Evolutionary conservation across 2,797 vertebrate species (phyloP).

Genomic region (Helostoma temminkii): DNA sequence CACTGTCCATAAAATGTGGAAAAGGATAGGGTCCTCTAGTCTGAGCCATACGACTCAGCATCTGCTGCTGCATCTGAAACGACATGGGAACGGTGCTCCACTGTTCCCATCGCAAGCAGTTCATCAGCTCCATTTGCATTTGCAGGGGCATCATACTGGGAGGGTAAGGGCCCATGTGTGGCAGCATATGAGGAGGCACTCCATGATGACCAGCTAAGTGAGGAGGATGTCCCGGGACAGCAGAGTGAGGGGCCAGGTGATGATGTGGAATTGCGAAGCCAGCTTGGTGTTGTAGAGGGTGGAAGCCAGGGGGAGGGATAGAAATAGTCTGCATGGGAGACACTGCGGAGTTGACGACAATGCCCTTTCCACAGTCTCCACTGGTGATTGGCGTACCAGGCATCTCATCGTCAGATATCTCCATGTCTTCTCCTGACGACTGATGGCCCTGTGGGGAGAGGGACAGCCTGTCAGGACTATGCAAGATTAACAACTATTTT

Average conservation of each 20-base stretch:
- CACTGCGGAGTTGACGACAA: constrained; percentile 90
- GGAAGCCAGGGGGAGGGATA: constrained; percentile 88
- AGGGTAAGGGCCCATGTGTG: constrained; percentile 87
- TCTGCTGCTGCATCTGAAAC: constrained; percentile 99
- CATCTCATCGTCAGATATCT: constrained; percentile 98
- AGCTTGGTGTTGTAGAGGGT: constrained; percentile 87
- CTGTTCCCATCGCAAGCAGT: constrained; percentile 88
- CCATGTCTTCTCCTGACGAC: constrained; percentile 99
- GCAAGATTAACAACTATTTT: not conserved
- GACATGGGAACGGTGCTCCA: constrained; percentile 97
- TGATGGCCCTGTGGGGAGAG: constrained; percentile 85
- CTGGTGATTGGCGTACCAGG: constrained; percentile 89
- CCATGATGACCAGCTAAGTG: constrained; percentile 85
- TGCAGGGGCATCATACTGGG: constrained; percentile 90
- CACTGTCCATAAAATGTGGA: constrained; percentile 86
- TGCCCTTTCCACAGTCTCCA: constrained; percentile 92
- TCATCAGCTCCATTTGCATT: constrained; percentile 97
- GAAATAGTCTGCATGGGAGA: constrained; percentile 88
- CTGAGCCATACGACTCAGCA: constrained; percentile 97
- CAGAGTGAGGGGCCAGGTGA: constrained; percentile 82
- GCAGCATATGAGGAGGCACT: constrained; percentile 89
- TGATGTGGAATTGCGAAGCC: constrained; percentile 88
- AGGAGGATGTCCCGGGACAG: constrained; percentile 84
- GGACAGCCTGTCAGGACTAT: constrained; percentile 22
- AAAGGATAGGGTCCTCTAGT: constrained; percentile 91